Percentiles rank a stretch among this genome's conserved stretches.
Conservation (phyloP, 2,888 invertebrate species). For the Melipona beecheii region DNA sequence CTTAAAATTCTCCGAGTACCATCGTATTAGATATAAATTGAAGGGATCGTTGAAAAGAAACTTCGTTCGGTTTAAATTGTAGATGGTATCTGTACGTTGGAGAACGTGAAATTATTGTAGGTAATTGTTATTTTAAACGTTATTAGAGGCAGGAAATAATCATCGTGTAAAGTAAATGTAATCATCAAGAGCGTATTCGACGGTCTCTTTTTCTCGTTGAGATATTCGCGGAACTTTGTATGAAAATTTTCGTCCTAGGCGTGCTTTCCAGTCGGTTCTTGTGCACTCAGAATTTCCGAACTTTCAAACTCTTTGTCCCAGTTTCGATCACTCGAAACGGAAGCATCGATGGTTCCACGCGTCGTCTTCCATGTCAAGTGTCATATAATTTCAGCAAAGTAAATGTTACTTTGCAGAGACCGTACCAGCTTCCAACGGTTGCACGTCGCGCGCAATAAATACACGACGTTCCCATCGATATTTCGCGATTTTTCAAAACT, state of each 20-base stretch:
- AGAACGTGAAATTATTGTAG: background rate
- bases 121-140: background rate
- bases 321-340: slow-evolving; percentile 21
- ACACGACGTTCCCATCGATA: background rate
- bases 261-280: slow-evolving; percentile 34
- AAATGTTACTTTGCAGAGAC: slow-evolving; percentile 2
- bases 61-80: too few species aligned
- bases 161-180: background rate
- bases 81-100: too few species aligned
- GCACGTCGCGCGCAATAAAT: background rate
- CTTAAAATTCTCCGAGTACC: too few species aligned
- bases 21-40: too few species aligned
- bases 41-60: too few species aligned
- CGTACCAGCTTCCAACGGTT: background rate
- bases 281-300: slow-evolving; percentile 33
- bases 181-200: too few species aligned
- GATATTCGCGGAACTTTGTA: slow-evolving; percentile 3
- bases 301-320: slow-evolving; percentile 41
- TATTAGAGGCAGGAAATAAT: background rate
- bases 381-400: slow-evolving; percentile 19
- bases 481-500: background rate
- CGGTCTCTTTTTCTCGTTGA: background rate
- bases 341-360: slow-evolving; percentile 9
- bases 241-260: slow-evolving; percentile 24
- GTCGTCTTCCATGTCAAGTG: slow-evolving; percentile 7